A percentile compares a stretch with the other conserved stretches of the same genome.
Evolutionary conservation across 2,888 invertebrate genomes (phyloP).

Genomic region (Argynnis bischoffii): DNA sequence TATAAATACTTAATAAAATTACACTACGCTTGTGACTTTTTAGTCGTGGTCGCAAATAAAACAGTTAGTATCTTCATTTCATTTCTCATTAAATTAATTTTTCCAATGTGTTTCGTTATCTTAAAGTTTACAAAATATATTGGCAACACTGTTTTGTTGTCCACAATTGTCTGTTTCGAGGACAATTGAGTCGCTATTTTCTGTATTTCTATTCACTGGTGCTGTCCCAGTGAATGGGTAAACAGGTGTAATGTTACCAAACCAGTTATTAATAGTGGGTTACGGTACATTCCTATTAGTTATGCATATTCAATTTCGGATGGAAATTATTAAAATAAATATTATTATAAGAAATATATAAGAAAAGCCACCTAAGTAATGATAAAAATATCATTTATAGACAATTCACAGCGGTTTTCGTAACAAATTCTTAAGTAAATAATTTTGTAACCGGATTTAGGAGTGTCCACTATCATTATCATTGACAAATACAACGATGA

Average conservation of each 20-base stretch:
- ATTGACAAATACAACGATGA: slow-evolving; percentile 39
- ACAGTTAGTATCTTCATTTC: neutral
- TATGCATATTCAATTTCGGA: slow-evolving; percentile 35
- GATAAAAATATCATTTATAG: neutral
- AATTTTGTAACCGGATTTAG: slow-evolving; percentile 47
- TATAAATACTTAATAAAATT: neutral
- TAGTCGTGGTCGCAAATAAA: slow-evolving; percentile 10
- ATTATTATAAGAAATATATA: too few relatives aligned
- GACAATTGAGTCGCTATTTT: slow-evolving; percentile 28
- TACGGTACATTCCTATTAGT: slow-evolving; percentile 36
- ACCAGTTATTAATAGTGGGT: slow-evolving; percentile 40
- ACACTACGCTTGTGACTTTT: slow-evolving; percentile 2
- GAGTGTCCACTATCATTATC: slow-evolving; percentile 45
- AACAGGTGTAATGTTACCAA: slow-evolving; percentile 42
- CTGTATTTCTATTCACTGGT: slow-evolving; percentile 28
- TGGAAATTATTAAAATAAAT: slow-evolving; percentile 15
- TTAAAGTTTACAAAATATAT: neutral
- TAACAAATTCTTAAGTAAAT: slow-evolving; percentile 32
- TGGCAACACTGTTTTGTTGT: slow-evolving; percentile 3
- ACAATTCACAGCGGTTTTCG: neutral
- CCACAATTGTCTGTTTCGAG: slow-evolving; percentile 26
- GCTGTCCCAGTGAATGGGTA: slow-evolving; percentile 36
- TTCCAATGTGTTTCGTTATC: slow-evolving; percentile 6
- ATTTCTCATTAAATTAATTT: slow-evolving; percentile 2
- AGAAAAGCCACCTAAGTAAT: neutral